phyloP scores from a whole-genome alignment of 35 echinoderm and acorn worm species.

The Eucidaris tribuloides region DNA sequence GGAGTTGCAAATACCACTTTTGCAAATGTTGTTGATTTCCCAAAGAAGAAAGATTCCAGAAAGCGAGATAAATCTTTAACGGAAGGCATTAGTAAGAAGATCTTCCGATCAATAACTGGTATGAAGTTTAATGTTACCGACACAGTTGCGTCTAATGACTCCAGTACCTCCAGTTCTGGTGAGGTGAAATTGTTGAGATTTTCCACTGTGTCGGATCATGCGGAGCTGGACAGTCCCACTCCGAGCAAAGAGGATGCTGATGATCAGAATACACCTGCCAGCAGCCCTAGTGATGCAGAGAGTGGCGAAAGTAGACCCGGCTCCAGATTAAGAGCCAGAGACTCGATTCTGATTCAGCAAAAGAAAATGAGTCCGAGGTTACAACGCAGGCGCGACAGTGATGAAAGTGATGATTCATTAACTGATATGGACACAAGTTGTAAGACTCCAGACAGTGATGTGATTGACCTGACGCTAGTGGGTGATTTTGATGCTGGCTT shows the following conservation, averaged over 20 bases:
- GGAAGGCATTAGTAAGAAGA: constrained; percentile 33
- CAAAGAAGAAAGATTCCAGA: neutral
- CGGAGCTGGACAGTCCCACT: neutral
- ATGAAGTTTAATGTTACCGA: constrained; percentile 68
- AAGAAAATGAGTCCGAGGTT: neutral
- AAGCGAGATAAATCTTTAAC: constrained; percentile 19
- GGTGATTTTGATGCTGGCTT: neutral
- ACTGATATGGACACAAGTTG: neutral
- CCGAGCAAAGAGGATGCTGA: neutral
- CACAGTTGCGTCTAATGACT: constrained; percentile 47
- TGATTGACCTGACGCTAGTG: constrained; percentile 34
- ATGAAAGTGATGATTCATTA: constrained; percentile 11
- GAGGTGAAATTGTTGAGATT: constrained; percentile 23
- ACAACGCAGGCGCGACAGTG: neutral
- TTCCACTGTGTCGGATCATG: constrained; percentile 13
- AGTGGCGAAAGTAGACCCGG: neutral
- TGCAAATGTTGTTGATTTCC: neutral
- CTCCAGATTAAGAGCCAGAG: neutral
- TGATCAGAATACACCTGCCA: neutral
- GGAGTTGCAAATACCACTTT: neutral
- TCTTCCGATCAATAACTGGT: constrained; percentile 34
- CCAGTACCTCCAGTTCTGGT: neutral
- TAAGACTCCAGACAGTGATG: constrained; percentile 33
- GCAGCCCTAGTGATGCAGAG: neutral
- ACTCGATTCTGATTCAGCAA: constrained; percentile 16